phyloP scores from a whole-genome alignment of 2,888 invertebrate genomes.

The Bellardia bayeri region DNA sequence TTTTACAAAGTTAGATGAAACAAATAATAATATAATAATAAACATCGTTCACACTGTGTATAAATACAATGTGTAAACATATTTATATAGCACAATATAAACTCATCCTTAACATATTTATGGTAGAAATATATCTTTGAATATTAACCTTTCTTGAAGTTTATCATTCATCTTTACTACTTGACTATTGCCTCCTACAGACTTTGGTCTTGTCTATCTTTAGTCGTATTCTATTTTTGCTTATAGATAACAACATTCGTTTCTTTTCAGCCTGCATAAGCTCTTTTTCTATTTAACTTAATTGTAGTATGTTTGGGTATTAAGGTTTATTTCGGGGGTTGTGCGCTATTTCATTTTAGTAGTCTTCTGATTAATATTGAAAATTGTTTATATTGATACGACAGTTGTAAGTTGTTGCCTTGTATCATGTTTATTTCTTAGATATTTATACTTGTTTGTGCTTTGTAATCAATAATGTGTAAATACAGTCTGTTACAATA shows the following conservation, averaged over 20 bases:
- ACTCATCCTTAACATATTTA: constrained; percentile 4
- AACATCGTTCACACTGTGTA: not conserved
- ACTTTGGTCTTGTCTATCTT: not conserved
- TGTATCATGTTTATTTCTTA: not conserved
- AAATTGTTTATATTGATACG: constrained; percentile 10
- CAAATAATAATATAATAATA: not conserved
- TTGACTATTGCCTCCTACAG: too few relatives aligned
- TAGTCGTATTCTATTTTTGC: not conserved
- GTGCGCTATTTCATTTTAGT: not conserved
- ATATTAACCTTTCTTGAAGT: constrained; percentile 27
- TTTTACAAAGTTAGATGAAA: not conserved
- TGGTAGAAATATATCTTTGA: constrained; percentile 5
- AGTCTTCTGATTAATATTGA: not conserved
- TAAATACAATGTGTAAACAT: not conserved
- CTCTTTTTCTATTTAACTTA: constrained; percentile 1
- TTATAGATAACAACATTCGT: not conserved
- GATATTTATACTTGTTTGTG: not conserved
- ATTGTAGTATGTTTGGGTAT: not conserved
- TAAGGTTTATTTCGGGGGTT: not conserved
- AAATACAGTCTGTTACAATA: constrained; percentile 1
- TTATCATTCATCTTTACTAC: constrained; percentile 12
- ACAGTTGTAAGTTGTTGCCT: not conserved
- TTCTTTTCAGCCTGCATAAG: not conserved
- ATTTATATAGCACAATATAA: not conserved
- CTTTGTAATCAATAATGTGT: not conserved